Base-by-base conservation (phyloP, 1,140 invertebrate genomes). In the Palaemon carinicauda region DNA sequence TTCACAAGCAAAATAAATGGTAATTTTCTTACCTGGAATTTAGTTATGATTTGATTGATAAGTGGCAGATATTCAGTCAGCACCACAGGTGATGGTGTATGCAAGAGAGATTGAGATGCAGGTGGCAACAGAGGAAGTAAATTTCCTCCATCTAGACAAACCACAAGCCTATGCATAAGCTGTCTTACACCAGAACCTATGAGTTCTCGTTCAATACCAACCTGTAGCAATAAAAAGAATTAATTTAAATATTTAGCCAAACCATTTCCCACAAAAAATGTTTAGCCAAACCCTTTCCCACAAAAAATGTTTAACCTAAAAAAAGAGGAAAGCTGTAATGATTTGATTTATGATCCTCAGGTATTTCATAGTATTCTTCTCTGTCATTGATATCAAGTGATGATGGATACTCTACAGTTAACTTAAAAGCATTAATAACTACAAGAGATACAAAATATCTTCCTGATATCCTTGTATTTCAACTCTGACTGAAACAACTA, bases 11-110 rank as follows among this genome's bases (percentile, higher is more conserved):
- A n/a, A n/a, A n/a, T n/a, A n/a, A n/a, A n/a, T n/a, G n/a, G n/a
- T n/a, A n/a, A 31, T 3, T 50, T 54, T 88, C 87, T 90, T 88
- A 93, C 93, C 91, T 94, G 94, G 88, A 93, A 94, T 90, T 94
- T 94, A 78, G 91, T 92, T 56, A 94, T 93, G 65, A 94, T 91
- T 90, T 94, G 94, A 89, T 93, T 94, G 79, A 94, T 92, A 9
- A 94, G 91, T 14, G 94, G 94, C 60, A 94, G 92, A 88, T 94
- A 94, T 88, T 94, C 94, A 81, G 93, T 92, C 27, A 94, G 90
- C 82, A 92, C 92, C 50, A 91, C 91, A 7, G 92, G 91, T 89
- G 93, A 92, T 17, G 92, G 91, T 54, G 92, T 90, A 82, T 92
- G 93, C 10, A 94, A 90, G 41, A 94, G 90, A 77, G 91, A 91